These are phyloP conservation scores for Hyles vespertilio DNA, from an alignment of 1,140 invertebrate genomes.

Conservation along the genomic window DNA sequence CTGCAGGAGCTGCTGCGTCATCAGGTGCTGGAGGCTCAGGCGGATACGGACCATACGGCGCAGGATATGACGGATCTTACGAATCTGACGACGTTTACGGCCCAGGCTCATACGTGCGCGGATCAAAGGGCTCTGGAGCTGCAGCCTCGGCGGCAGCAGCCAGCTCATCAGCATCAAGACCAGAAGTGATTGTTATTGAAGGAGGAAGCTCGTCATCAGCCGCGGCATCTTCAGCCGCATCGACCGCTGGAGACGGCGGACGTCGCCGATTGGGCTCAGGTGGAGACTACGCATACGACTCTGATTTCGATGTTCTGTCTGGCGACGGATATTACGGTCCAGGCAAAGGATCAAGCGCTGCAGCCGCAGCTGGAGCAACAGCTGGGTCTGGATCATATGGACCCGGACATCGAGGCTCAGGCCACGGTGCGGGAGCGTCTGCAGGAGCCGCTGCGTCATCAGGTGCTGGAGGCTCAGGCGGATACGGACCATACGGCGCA, in stretches of 20 bases:
- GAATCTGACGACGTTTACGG: constrained; percentile 1
- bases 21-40: constrained; percentile 2
- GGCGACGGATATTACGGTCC: neutral
- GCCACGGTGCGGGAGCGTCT: neutral
- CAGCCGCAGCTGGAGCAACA: neutral
- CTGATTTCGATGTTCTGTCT: too few relatives aligned
- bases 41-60: neutral
- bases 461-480: neutral
- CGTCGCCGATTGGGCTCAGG: neutral
- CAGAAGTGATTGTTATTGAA: neutral
- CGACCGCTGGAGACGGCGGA: too few relatives aligned
- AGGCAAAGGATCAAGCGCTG: constrained; percentile 1
- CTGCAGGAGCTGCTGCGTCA: neutral
- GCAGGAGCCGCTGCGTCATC: constrained; percentile 1
- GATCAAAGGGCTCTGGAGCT: neutral
- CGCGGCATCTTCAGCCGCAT: neutral
- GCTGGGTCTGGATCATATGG: neutral
- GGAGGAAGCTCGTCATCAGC: too few relatives aligned
- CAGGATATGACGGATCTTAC: too few relatives aligned
- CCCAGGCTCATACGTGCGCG: neutral
- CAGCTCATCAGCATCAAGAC: neutral
- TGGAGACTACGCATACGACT: neutral
- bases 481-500: neutral
- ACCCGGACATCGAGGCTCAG: neutral
- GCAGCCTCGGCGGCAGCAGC: constrained; percentile 12